These are phyloP conservation scores for Caenorhabditis brenneri DNA, from an alignment of 1,140 invertebrate species.

Conservation along the genomic window DNA sequence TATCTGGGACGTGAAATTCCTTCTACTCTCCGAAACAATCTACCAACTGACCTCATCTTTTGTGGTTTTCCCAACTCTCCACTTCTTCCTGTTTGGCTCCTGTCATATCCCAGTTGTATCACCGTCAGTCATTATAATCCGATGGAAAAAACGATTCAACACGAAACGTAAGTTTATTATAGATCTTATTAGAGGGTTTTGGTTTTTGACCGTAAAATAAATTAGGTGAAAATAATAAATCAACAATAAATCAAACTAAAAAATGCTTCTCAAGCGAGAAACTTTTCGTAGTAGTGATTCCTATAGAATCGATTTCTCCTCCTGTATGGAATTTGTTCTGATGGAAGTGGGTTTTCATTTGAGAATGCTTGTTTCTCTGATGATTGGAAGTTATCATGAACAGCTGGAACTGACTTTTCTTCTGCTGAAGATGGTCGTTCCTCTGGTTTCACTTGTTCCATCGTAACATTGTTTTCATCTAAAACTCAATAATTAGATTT, in stretches of 20 bases:
- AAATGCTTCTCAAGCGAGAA: neutral
- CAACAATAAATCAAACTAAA: slow-evolving; percentile 23
- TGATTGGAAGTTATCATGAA: neutral
- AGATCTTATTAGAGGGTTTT: neutral
- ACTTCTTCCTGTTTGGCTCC: neutral
- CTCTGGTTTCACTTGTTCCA: slow-evolving; percentile 11
- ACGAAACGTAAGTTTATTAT: slow-evolving; percentile 29
- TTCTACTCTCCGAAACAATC: neutral
- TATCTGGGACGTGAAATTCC: slow-evolving; percentile 4
- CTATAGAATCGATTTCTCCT: slow-evolving; percentile 12
- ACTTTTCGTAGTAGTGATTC: slow-evolving; percentile 32
- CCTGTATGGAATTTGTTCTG: slow-evolving; percentile 22
- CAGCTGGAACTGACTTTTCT: neutral
- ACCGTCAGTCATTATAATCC: slow-evolving; percentile 16
- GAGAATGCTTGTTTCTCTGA: neutral
- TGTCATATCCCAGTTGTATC: neutral
- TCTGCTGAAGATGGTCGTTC: neutral
- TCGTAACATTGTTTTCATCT: neutral
- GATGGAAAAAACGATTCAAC: slow-evolving; percentile 1
- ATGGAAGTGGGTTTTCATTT: slow-evolving; percentile 10
- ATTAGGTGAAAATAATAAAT: neutral
- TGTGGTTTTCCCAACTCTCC: slow-evolving; percentile 24
- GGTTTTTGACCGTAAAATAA: neutral
- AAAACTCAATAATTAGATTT: neutral
- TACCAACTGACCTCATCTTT: neutral